These are phyloP conservation scores for Loriculus beryllinus DNA, from an alignment of 2,797 vertebrate species.

Conservation along the genomic window DNA sequence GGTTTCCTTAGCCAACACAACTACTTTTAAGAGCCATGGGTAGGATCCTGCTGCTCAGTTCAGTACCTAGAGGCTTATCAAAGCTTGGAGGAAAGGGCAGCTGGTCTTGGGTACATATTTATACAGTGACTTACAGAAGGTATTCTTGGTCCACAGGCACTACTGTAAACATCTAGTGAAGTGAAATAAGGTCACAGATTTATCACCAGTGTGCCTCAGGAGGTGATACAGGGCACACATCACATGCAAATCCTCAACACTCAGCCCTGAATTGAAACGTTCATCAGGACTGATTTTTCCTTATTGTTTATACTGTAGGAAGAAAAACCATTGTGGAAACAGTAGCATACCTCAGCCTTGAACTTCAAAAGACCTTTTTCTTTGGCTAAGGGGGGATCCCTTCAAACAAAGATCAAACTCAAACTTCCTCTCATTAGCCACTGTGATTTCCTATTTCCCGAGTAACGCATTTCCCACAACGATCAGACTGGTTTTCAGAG, in stretches of 20 bases:
- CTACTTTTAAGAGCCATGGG: background rate
- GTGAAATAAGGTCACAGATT: background rate
- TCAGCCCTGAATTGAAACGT: background rate
- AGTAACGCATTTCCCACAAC: background rate
- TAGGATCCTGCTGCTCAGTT: background rate
- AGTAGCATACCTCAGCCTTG: background rate
- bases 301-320: background rate
- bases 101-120: background rate
- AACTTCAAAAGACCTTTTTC: background rate
- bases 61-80: background rate
- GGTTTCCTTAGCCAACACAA: background rate
- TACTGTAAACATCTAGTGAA: background rate
- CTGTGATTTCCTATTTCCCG: slow-evolving; percentile 29
- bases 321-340: background rate
- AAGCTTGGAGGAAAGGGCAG: background rate
- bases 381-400: background rate
- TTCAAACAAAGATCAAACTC: slow-evolving; percentile 15
- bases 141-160: background rate
- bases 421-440: slow-evolving; percentile 2
- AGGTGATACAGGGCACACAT: background rate
- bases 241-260: background rate
- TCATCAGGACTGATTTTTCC: background rate
- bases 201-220: background rate
- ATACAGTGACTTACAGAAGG: background rate
- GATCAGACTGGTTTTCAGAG: background rate